phyloP scores from a whole-genome alignment of 1,140 invertebrate genomes.

The Archegozetes longisetosus region DNA sequence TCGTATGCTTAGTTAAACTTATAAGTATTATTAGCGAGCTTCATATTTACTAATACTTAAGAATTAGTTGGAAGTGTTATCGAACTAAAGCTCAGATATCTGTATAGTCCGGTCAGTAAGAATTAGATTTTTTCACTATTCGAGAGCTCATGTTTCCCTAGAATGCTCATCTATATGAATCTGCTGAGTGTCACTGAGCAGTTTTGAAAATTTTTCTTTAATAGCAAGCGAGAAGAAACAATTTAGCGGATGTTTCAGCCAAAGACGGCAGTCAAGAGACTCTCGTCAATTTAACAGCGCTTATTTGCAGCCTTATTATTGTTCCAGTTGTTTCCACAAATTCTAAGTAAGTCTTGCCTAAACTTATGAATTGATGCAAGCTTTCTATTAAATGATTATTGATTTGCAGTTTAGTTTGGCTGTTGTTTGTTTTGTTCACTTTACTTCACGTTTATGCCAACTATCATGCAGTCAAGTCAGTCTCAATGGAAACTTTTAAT shows the following conservation, averaged over 20 bases:
- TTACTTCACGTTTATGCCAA: slow-evolving; percentile 66
- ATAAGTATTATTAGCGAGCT: too few relatives aligned
- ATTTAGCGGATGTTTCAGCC: slow-evolving; percentile 79
- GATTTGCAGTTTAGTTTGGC: slow-evolving; percentile 43
- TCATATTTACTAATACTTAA: too few relatives aligned
- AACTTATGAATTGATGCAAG: neutral
- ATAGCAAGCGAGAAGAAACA: slow-evolving; percentile 54
- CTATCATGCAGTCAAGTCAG: slow-evolving; percentile 58
- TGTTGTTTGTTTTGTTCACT: slow-evolving; percentile 53
- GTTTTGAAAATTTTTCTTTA: slow-evolving; percentile 16
- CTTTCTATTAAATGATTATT: neutral
- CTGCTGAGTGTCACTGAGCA: too few relatives aligned
- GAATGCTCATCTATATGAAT: too few relatives aligned
- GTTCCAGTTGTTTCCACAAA: slow-evolving; percentile 41
- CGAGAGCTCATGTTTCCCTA: too few relatives aligned
- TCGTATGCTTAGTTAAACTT: too few relatives aligned
- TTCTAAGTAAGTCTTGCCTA: neutral
- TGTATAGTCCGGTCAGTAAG: too few relatives aligned
- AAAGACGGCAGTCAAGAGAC: slow-evolving; percentile 96
- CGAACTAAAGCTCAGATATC: too few relatives aligned
- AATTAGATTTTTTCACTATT: too few relatives aligned
- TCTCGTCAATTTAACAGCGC: slow-evolving; percentile 70
- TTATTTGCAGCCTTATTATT: slow-evolving; percentile 55
- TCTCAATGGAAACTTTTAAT: slow-evolving; percentile 61
- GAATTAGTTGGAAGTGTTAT: too few relatives aligned